Percentiles rank a stretch among this genome's conserved stretches.
phyloP scores from a whole-genome alignment of 37 sponge, comb jelly and placozoan species.

The Petrosia ficiformis region DNA sequence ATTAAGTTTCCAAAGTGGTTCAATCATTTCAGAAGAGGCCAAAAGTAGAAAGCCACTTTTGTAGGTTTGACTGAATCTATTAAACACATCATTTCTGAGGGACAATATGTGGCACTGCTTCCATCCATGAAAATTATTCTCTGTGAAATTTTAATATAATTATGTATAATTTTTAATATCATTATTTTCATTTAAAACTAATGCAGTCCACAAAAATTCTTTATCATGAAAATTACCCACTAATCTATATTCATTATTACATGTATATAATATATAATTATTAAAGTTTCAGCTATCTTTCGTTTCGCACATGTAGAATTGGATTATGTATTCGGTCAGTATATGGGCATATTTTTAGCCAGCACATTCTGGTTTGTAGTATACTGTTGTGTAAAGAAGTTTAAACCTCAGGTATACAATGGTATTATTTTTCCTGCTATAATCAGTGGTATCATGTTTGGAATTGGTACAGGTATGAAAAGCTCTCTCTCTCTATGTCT shows the following conservation, averaged over 20 bases:
- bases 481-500: slow-evolving; percentile 2
- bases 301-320: neutral
- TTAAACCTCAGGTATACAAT: neutral
- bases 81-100: no score
- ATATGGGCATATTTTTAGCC: neutral
- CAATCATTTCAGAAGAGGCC: no score
- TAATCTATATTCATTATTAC: no score
- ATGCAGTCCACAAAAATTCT: no score
- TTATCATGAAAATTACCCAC: no score
- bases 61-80: no score
- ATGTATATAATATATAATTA: no score
- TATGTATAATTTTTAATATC: neutral
- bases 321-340: neutral
- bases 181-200: neutral
- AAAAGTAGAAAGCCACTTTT: no score
- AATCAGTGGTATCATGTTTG: neutral
- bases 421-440: neutral
- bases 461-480: neutral
- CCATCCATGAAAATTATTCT: no score
- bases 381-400: neutral
- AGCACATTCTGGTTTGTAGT: neutral
- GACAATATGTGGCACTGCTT: no score
- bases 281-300: no score
- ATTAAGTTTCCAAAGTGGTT: no score
- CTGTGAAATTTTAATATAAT: neutral